These are phyloP conservation scores for Leptopilina boulardi DNA, from an alignment of 1,140 invertebrate species.

Conservation along the genomic window DNA sequence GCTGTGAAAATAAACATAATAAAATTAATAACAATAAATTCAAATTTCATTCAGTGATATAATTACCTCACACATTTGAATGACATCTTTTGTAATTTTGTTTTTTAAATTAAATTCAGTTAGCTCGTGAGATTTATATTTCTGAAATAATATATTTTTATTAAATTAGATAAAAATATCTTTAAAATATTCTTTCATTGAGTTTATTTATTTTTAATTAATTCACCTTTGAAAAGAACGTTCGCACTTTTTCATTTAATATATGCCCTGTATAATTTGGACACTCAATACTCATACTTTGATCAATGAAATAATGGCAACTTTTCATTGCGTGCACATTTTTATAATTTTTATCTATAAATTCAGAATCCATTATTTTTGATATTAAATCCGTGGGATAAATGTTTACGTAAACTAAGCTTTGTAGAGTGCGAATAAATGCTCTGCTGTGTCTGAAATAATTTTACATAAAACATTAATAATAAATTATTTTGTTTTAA, in stretches of 20 bases:
- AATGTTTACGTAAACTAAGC: neutral
- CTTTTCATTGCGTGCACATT: neutral
- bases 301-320: neutral
- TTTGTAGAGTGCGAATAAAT: neutral
- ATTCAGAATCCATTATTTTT: neutral
- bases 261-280: neutral
- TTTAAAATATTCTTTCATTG: neutral
- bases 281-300: neutral
- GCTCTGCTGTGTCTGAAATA: neutral
- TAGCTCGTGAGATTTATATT: no score
- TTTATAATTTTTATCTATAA: neutral
- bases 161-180: neutral
- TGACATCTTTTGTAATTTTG: no score
- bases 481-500: neutral
- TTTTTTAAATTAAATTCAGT: no score
- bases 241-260: neutral
- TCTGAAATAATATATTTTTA: neutral
- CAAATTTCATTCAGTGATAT: neutral
- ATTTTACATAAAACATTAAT: neutral
- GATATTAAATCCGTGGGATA: neutral
- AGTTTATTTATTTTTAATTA: neutral
- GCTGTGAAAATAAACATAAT: neutral
- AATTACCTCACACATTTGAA: neutral
- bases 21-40: neutral
- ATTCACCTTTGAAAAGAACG: conserved; percentile 11